Evolutionary conservation across 1,140 invertebrate species (phyloP).

Genomic region (Ooceraea biroi): DNA sequence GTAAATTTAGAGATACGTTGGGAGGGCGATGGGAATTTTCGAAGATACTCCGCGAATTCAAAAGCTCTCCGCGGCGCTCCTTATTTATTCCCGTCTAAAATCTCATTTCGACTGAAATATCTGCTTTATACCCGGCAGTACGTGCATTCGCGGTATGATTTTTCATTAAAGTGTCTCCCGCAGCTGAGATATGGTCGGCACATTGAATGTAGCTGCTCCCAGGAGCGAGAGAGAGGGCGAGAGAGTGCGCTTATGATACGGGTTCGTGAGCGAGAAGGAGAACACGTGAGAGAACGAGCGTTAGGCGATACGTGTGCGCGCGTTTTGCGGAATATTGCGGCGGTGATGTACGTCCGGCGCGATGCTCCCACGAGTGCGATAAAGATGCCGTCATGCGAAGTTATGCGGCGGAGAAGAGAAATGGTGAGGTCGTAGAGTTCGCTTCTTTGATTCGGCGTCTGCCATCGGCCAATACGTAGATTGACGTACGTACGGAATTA

Average conservation of each 20-base stretch:
- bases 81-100: slow-evolving; percentile 86
- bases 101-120: slow-evolving; percentile 85
- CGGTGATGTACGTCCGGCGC: slow-evolving; percentile 79
- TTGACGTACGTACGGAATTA: background rate
- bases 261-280: slow-evolving; percentile 30
- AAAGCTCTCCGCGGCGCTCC: slow-evolving; percentile 65
- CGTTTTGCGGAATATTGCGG: slow-evolving; percentile 83
- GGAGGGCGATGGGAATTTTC: background rate
- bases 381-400: slow-evolving; percentile 80
- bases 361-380: slow-evolving; percentile 83
- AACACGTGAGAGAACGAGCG: slow-evolving; percentile 21
- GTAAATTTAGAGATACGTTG: background rate
- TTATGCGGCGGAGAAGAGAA: slow-evolving; percentile 77
- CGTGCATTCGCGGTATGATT: slow-evolving; percentile 85
- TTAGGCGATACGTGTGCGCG: slow-evolving; percentile 66
- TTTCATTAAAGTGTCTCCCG: slow-evolving; percentile 86
- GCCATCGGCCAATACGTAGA: background rate
- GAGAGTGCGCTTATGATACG: slow-evolving; percentile 47
- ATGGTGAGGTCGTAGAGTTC: slow-evolving; percentile 63
- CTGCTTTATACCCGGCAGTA: slow-evolving; percentile 80
- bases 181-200: slow-evolving; percentile 84
- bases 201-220: slow-evolving; percentile 85
- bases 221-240: slow-evolving; percentile 70
- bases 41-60: slow-evolving; percentile 40
- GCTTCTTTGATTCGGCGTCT: slow-evolving; percentile 68